Conservation (phyloP, 2,113 vertebrate genomes). For the Coregonus clupeaformis region DNA sequence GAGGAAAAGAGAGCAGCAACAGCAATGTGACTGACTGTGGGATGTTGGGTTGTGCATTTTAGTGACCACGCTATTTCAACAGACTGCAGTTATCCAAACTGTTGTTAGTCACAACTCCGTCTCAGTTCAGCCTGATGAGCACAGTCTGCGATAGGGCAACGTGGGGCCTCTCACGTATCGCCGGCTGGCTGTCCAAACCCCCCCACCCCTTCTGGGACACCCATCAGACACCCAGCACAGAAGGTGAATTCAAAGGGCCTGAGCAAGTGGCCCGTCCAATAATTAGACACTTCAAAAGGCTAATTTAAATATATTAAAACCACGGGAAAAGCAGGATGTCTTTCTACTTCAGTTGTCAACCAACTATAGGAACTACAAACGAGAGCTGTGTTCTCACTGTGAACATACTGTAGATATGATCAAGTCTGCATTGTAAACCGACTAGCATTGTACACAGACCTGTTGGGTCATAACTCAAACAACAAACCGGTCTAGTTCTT, state of each 20-base stretch:
- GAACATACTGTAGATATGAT: no score
- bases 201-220: slow-evolving; percentile 35
- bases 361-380: slow-evolving; percentile 27
- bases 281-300: slow-evolving; percentile 59
- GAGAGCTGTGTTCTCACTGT: slow-evolving; percentile 13
- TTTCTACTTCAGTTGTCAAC: slow-evolving; percentile 36
- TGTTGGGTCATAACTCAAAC: no score
- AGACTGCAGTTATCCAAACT: slow-evolving; percentile 71
- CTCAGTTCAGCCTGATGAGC: not conserved
- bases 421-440: no score
- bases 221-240: slow-evolving; percentile 53
- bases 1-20: slow-evolving; percentile 38
- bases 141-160: slow-evolving; percentile 58
- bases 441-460: no score
- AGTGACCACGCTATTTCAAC: slow-evolving; percentile 68
- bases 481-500: no score
- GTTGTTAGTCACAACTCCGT: not conserved
- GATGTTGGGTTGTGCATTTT: slow-evolving; percentile 45
- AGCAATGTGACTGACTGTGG: slow-evolving; percentile 30
- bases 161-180: slow-evolving; percentile 69
- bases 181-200: slow-evolving; percentile 62
- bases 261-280: slow-evolving; percentile 48
- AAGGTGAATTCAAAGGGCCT: slow-evolving; percentile 61
- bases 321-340: slow-evolving; percentile 43
- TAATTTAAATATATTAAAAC: slow-evolving; percentile 61